Evolutionary conservation across 2,113 vertebrate species (phyloP).

Genomic region (Nerophis ophidion): DNA sequence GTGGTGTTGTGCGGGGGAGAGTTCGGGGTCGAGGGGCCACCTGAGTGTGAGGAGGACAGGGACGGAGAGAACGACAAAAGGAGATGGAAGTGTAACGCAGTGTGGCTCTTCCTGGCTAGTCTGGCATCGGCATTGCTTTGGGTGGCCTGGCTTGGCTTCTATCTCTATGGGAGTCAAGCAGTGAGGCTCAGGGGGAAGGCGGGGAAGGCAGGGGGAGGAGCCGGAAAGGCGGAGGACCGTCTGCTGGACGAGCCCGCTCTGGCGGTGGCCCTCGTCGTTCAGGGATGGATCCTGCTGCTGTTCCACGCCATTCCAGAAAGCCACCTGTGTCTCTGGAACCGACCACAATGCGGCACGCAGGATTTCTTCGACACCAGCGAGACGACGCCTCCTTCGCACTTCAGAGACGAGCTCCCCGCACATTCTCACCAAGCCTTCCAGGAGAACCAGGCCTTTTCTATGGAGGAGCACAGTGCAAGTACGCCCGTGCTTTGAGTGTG

Average conservation of each 20-base stretch:
- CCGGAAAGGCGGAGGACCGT: conserved; percentile 68
- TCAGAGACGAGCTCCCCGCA: conserved; percentile 80
- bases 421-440: conserved; percentile 82
- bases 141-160: conserved; percentile 93
- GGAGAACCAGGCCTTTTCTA: conserved; percentile 90
- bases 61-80: conserved; percentile 69
- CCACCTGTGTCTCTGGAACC: conserved; percentile 81
- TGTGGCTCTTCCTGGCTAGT: conserved; percentile 84
- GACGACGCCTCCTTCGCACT: conserved; percentile 76
- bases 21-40: conserved; percentile 53
- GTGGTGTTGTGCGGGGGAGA: conserved; percentile 89
- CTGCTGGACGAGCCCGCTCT: conserved; percentile 86
- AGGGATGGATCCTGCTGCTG: conserved; percentile 91
- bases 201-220: conserved; percentile 57
- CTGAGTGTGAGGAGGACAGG: conserved; percentile 61
- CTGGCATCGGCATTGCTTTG: conserved; percentile 85
- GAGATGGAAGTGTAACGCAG: conserved; percentile 87
- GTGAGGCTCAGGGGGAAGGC: conserved; percentile 51
- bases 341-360: conserved; percentile 74
- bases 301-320: conserved; percentile 91
- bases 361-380: conserved; percentile 90
- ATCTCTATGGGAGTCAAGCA: conserved; percentile 82
- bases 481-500: conserved; percentile 32
- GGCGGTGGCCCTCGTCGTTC: conserved; percentile 86
- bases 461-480: conserved; percentile 94